Evolutionary conservation across 2,888 invertebrate species (phyloP), one percentile per base, ranked within the genome.

Genomic region (Troides oblongomaculatus): DNA sequence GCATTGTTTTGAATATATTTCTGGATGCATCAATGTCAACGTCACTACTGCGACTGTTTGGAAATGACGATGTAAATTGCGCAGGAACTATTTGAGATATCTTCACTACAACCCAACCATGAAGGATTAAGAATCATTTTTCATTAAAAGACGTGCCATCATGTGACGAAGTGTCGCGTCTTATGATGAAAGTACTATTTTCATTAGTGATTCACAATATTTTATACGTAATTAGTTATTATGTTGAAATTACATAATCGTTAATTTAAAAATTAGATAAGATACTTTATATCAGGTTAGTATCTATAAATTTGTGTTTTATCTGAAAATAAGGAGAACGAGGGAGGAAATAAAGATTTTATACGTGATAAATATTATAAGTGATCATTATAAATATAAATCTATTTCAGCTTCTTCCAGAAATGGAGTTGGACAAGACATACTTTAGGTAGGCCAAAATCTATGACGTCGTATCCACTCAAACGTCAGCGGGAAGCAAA

Each of bases 41-140:
- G 50, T 50, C 50, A 50, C 50, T 17, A 14, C 14, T 50, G 66
- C 65, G 56, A 65, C 46, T 25, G 59, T 78, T 74, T 77, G 72
- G 60, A 73, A 69, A 72, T 69, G 72, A 74, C 76, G 75, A 76
- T 73, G 73, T 71, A 68, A 78, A 81, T 78, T 80, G 79, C 81
- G 81, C 79, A n/a, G 39, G 10, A 58, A 39, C 59, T 36, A 56
- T 17, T 14, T 30, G 14, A 2, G 10, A 25, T 43, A n/a, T n/a
- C 18, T 25, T 43, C n/a, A n/a, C 60, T 43, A 14, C 1, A 36
- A 30, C 39, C 43, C 50, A 57, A 59, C 25, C 23, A 53, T 39
- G 8, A 57, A 6, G 65, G 30, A 57, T 50, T 46, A 65, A 62
- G 58, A 58, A 8, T 6, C 12, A 3, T 65, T 30, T 69, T 65